Base-by-base conservation (phyloP, 2,113 vertebrate species). In the Macrotis lagotis region DNA sequence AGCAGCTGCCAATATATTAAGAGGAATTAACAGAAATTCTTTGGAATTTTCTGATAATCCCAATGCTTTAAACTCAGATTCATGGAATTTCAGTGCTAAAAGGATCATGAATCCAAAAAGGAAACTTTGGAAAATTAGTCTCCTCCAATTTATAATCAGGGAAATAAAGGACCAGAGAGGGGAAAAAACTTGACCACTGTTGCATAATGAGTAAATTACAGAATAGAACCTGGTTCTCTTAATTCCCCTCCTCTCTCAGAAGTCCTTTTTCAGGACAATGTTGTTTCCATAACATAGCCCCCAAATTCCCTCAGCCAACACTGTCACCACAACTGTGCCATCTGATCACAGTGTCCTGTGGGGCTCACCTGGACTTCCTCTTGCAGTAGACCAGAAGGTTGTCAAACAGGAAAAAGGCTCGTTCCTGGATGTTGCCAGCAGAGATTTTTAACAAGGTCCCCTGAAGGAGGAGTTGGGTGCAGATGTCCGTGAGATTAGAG, bases 341-440 rank as follows among this genome's bases (percentile, higher is more conserved):
- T 44, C n/a, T 44, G 66, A 83, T 83, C n/a, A 19, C 31, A 66
- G 48, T 49, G 14, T 16, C 50, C 51, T 55, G 50, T 52, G 66
- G 24, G 10, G 83, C 98, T 98, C 92, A 99, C 99, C 99, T 99
- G 97, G 99, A 99, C 97, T 99, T 99, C 97, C 99, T 99, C 98
- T 99, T 99, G 97, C 99, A 99, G 97, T 99, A 99, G 95, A 99
- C 99, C 25, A 99, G 98, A 51, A 99, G 99, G 98, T 99, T 99
- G 98, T 99, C 99, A 0, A 99, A 99, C n/a, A 99, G 98, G 98
- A 99, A 99, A 98, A 99, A 99, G 97, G 99, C 99, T 22, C 99
- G 98, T 95, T 99, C 99, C 97, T 99, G 99, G 97, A 99, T 99
- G 96, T 99, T 99, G 96, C 99, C 99, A 0, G 99, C 99, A 0